A percentile compares a stretch with the other conserved stretches of the same genome.
phyloP scores from a whole-genome alignment of 2,113 vertebrate genomes.

The Ictalurus punctatus region DNA sequence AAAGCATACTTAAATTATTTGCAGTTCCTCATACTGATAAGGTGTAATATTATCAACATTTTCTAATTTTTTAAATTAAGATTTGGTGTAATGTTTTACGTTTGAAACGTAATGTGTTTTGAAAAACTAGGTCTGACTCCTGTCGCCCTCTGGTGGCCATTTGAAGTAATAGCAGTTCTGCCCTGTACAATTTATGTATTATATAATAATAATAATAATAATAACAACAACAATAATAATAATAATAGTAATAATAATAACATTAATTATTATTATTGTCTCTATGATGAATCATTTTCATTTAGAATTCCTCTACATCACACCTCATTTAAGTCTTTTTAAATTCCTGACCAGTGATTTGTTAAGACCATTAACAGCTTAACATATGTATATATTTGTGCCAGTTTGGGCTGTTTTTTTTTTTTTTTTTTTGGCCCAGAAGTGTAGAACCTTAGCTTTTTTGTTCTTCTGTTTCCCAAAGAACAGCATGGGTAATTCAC shows the following conservation, averaged over 20 bases:
- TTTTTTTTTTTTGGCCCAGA: no score
- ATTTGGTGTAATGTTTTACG: neutral
- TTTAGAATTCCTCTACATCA: neutral
- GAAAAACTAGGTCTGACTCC: neutral
- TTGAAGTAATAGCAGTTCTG: neutral
- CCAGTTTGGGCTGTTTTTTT: no score
- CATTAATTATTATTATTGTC: neutral
- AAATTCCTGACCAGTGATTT: no score
- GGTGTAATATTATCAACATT: neutral
- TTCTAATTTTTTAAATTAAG: neutral
- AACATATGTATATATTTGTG: no score
- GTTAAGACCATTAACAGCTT: no score
- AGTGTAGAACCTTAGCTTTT: neutral
- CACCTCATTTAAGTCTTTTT: neutral
- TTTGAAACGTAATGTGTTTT: neutral
- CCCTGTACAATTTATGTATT: no score
- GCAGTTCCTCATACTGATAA: neutral
- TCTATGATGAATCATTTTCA: neutral
- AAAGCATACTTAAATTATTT: neutral
- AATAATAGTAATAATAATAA: no score
- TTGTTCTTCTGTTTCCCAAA: neutral
- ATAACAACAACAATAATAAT: no score
- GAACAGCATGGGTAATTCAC: neutral
- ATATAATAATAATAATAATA: no score
- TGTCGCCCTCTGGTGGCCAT: constrained; percentile 11